Evolutionary conservation across 2,113 vertebrate species (phyloP).

Genomic region (Mormoops blainvillei): DNA sequence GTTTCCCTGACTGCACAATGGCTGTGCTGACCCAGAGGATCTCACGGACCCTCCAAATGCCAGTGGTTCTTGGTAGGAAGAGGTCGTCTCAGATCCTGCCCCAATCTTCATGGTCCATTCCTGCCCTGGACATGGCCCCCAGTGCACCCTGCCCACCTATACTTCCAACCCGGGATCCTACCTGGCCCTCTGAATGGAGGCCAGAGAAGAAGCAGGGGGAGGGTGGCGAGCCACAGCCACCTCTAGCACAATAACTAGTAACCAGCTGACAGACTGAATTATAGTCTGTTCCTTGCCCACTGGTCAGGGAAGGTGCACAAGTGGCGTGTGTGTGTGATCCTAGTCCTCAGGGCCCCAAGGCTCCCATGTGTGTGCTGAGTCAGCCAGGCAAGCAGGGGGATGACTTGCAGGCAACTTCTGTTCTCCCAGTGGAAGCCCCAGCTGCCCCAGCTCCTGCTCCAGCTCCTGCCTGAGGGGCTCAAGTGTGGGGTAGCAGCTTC

Average conservation of each 20-base stretch:
- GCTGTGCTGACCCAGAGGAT: not conserved
- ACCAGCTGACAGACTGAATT: slow-evolving; percentile 42
- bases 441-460: not conserved
- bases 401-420: not conserved
- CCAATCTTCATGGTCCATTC: not conserved
- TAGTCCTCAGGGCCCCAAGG: not conserved
- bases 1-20: not conserved
- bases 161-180: no score
- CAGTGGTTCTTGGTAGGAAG: not conserved
- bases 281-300: slow-evolving; percentile 66
- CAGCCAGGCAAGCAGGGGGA: slow-evolving; percentile 66
- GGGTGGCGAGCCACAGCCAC: not conserved
- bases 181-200: not conserved
- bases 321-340: not conserved
- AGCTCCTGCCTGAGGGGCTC: not conserved
- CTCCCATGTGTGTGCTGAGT: slow-evolving; percentile 45
- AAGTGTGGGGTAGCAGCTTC: not conserved
- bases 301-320: slow-evolving; percentile 40
- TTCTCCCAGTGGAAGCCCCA: not conserved
- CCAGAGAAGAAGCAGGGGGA: not conserved
- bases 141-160: not conserved
- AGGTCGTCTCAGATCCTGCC: not conserved
- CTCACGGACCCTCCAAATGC: not conserved
- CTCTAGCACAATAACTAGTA: not conserved
- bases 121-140: not conserved